A percentile compares a stretch with the other conserved stretches of the same genome.
Conservation (phyloP, 1,140 invertebrate species). For the Popillia japonica region DNA sequence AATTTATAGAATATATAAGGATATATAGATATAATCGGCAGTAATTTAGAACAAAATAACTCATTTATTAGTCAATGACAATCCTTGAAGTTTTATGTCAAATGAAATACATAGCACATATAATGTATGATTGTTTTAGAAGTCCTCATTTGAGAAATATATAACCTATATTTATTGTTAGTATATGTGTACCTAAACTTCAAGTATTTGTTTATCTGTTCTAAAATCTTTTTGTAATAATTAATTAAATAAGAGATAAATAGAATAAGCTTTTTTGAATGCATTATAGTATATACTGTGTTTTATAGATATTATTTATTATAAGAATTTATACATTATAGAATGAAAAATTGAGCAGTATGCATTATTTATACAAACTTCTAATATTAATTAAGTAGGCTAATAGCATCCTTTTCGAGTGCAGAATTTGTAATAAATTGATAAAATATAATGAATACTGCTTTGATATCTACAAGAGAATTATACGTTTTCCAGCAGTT, state of each 20-base stretch:
- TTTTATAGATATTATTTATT: constrained; percentile 7
- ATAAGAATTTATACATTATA: not conserved
- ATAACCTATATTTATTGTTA: constrained; percentile 24
- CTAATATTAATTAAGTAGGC: constrained; percentile 32
- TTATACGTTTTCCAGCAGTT: constrained; percentile 11
- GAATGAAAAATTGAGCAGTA: not conserved
- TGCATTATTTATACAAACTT: constrained; percentile 22
- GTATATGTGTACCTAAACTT: constrained; percentile 20
- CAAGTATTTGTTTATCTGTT: constrained; percentile 2
- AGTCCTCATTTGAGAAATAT: not conserved
- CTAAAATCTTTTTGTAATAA: not conserved
- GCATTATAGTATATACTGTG: not conserved
- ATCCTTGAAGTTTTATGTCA: constrained; percentile 22
- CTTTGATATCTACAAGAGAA: not conserved
- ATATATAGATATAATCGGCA: not conserved
- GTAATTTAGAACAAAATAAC: not conserved
- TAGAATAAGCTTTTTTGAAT: constrained; percentile 26
- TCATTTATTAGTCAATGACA: constrained; percentile 29
- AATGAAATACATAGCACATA: not conserved
- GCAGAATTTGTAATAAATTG: not conserved
- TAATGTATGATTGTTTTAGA: constrained; percentile 30
- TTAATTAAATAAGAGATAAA: not conserved
- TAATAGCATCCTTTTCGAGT: not conserved
- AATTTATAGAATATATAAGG: constrained; percentile 26
- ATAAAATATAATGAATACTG: constrained; percentile 26